Evolutionary conservation across 2,113 vertebrate species (phyloP).

Genomic region (Rousettus leschenaultii): DNA sequence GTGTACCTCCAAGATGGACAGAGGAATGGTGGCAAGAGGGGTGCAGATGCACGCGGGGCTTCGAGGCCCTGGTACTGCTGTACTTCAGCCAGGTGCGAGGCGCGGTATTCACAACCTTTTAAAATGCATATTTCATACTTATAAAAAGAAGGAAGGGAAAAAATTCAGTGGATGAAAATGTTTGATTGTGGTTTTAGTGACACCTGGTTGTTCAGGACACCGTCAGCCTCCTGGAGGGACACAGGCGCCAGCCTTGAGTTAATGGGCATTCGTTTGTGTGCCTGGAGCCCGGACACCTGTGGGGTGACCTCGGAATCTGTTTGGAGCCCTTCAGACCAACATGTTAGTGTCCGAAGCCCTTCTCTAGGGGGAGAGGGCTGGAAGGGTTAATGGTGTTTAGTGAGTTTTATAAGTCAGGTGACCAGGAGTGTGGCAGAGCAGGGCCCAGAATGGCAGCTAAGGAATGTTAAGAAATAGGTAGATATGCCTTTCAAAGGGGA

Average conservation of each 20-base stretch:
- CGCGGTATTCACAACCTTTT: not conserved
- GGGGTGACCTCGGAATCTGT: not conserved
- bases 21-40: not conserved
- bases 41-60: rapidly evolving
- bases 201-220: not conserved
- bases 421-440: not conserved
- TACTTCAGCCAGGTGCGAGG: not conserved
- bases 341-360: not conserved
- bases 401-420: not conserved
- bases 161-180: not conserved
- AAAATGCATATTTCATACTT: not conserved
- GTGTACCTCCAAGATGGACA: not conserved
- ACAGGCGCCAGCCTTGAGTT: not conserved
- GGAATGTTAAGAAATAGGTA: not conserved
- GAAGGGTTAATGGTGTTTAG: not conserved
- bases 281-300: not conserved
- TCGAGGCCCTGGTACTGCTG: not conserved
- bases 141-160: not conserved
- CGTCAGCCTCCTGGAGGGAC: not conserved
- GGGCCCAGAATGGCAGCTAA: not conserved
- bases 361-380: not conserved
- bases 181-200: not conserved
- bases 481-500: not conserved
- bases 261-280: not conserved
- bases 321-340: not conserved